Percentiles rank a stretch among this genome's conserved stretches.
phyloP scores from a whole-genome alignment of 30 jellyfish, hydroid and myxozoan genomes.

The Cassiopea andromeda region DNA sequence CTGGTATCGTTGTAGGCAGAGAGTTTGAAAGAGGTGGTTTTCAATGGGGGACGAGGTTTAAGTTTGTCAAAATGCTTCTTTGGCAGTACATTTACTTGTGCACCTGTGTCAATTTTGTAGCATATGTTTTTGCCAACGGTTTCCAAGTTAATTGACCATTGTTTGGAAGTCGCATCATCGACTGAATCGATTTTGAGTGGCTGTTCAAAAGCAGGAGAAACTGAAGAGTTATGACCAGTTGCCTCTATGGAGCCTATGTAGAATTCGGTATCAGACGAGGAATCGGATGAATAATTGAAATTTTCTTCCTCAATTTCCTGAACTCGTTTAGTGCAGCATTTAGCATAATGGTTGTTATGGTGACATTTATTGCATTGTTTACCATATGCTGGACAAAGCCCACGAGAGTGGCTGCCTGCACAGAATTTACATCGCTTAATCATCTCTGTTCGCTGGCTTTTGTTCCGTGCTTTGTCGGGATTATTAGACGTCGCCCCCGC shows the following conservation, averaged over 20 bases:
- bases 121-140: slow-evolving; percentile 30
- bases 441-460: slow-evolving; percentile 28
- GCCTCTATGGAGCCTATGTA: slow-evolving; percentile 23
- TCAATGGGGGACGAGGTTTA: slow-evolving; percentile 31
- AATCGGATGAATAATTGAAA: slow-evolving; percentile 5
- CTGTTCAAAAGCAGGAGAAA: slow-evolving; percentile 33
- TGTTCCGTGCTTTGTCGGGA: slow-evolving; percentile 25
- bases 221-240: slow-evolving; percentile 25
- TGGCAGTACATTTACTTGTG: slow-evolving; percentile 51
- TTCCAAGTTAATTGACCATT: slow-evolving; percentile 38
- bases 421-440: slow-evolving; percentile 58
- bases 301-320: slow-evolving; percentile 16
- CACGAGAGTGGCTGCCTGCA: slow-evolving; percentile 75
- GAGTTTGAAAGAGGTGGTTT: slow-evolving; percentile 47
- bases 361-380: slow-evolving; percentile 34
- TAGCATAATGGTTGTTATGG: slow-evolving; percentile 27
- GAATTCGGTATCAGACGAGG: slow-evolving; percentile 50
- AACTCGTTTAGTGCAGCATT: slow-evolving; percentile 50
- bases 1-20: slow-evolving; percentile 48
- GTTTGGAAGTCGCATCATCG: slow-evolving; percentile 24
- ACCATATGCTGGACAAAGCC: slow-evolving; percentile 60
- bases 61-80: slow-evolving; percentile 20
- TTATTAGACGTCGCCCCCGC: slow-evolving; percentile 49
- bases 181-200: slow-evolving; percentile 43
- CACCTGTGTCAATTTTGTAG: slow-evolving; percentile 64